Base-by-base conservation (phyloP, 2,113 vertebrate species). In the Rhinoptilus africanus region DNA sequence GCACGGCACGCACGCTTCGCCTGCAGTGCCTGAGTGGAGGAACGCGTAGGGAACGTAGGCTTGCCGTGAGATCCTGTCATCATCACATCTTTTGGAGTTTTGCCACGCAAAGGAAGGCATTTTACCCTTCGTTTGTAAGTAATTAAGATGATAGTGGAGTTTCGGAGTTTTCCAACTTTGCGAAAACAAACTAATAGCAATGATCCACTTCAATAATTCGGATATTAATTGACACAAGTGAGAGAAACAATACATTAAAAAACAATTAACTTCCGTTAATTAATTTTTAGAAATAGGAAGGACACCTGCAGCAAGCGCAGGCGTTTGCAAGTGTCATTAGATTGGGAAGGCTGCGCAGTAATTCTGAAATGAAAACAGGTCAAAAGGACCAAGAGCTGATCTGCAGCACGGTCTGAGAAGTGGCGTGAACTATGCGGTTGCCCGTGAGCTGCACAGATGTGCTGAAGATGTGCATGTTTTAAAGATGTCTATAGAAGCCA, bases 201-300 rank as follows among this genome's bases (percentile, higher is more conserved):
- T 32, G 96, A 94, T 97, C 79, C 95, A 93, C 86, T 95, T 93
- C 91, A 93, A 51, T 96, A 97, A 95, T 92, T 89, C 89, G 71
- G 89, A 50, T 85, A 93, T 35, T 93, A 96, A 94, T 85, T 95
- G 92, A 92, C 86, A 89, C 8, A 5, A 47, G 77, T 75, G 87
- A 93, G 85, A 96, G 76, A 96, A 96, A 93, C 93, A 96, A 96
- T 95, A 91, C 69, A 85, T 86, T 93, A 89, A 94, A 93, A 96
- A 95, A 96, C 96, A 97, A 96, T 97, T 97, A 97, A 95, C 92
- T 95, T 94, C 32, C 2, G 45, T 93, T 97, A 96, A 97, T 95
- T 96, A 92, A 94, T 91, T 96, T 96, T 96, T 92, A 95, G 91
- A 80, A 96, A 69, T 69, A 85, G 73, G 91, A 97, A 96, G 83